Evolutionary conservation across 2,113 vertebrate genomes (phyloP), one percentile per base, ranked within the genome.

Genomic region (Rissa tridactyla): DNA sequence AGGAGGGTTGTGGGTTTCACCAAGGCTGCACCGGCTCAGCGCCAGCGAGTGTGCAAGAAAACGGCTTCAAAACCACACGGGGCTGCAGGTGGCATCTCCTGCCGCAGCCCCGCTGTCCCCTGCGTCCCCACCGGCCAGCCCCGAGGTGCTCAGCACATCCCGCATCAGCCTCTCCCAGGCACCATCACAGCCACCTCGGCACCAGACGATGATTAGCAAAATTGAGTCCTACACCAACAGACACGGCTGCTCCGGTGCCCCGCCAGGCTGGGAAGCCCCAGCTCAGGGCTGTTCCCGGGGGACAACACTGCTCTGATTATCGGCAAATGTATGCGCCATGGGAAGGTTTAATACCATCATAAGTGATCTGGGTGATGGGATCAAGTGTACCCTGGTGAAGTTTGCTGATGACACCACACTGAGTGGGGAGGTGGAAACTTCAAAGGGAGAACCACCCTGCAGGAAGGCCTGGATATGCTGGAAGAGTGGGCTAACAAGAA

Each of bases 301-400:
- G 27, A 47, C 34, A 38, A 34, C 22, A 5, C 61, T 23, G 61
- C 83, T 40, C 61, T 5, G 29, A 61, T 18, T 22, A 34, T 9
- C 1, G 10, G 25, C 10, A 27, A 57, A 2, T 3, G 14, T 7
- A 26, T 13, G 55, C 1, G 1, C 19, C 5, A 1, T 2, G 19
- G 52, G 52, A 69, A 32, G 42, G 20, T 55, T 30, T 55, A 32
- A 19, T 30, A 55, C 54, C 54, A 30, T 55, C 54, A 18, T 19
- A 55, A 30, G 54, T 18, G 29, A 55, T 55, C 54, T 30, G 29
- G 54, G 30, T 11, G 54, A 55, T 30, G 29, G 29, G 29, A 55
- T 55, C 54, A 30, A 55, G 54, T 11, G 29, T 11, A 30, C 17
- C 29, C 54, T 18, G 29, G 12, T 11, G 15, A 55, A 30, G 16